Evolutionary conservation across 2,888 invertebrate species (phyloP).

Genomic region (Oscheius sp.): DNA sequence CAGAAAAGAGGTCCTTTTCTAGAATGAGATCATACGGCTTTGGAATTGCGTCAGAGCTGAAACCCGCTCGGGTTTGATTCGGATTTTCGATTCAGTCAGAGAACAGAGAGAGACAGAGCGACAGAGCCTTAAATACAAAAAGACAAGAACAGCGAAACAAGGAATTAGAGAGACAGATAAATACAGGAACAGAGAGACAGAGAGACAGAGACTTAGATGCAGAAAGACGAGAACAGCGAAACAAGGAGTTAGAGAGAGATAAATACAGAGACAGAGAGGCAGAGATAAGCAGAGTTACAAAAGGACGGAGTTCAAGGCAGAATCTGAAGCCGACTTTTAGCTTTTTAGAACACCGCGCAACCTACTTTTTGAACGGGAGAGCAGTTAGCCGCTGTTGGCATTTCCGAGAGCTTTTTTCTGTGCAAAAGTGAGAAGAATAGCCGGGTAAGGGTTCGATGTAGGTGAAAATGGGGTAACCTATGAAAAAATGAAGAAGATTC

Average conservation of each 20-base stretch:
- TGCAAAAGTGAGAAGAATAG: neutral
- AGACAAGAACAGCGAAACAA: neutral
- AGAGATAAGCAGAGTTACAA: neutral
- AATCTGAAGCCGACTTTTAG: no score
- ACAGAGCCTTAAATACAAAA: neutral
- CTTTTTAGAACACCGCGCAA: no score
- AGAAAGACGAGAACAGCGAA: conserved; percentile 2
- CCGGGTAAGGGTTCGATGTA: neutral
- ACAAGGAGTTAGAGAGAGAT: conserved; percentile 11
- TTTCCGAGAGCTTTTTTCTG: neutral
- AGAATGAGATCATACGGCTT: neutral
- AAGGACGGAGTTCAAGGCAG: no score
- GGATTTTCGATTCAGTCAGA: neutral
- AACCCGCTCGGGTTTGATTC: no score
- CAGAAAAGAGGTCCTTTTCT: no score
- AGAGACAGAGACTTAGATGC: neutral
- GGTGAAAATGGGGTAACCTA: neutral
- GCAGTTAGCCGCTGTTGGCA: neutral
- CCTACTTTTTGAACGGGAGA: no score
- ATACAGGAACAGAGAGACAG: neutral
- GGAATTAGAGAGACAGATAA: neutral
- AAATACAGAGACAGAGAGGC: neutral
- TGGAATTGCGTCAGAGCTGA: no score
- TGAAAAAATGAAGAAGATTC: conserved; percentile 11
- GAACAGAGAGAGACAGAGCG: neutral